Percentiles rank a stretch among this genome's conserved stretches.
Conservation (phyloP, 2,888 invertebrate genomes). For the Gryllus longicercus region DNA sequence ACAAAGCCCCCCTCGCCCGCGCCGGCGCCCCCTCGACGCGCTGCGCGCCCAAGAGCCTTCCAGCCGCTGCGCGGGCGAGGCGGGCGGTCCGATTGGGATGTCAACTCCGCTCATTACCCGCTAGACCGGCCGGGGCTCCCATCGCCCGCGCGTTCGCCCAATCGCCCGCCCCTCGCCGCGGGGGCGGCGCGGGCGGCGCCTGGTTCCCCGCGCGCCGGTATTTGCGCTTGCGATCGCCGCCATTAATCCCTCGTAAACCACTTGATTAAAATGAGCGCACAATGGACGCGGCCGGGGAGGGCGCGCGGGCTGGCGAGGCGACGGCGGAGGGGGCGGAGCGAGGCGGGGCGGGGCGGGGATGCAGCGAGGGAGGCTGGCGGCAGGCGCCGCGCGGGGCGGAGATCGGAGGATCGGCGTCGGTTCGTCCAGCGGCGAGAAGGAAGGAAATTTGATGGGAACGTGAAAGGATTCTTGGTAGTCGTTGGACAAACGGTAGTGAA, state of each 20-base stretch:
- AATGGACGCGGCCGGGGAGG: constrained; percentile 21
- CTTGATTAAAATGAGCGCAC: constrained; percentile 33
- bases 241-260: constrained; percentile 30
- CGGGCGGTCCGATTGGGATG: background rate
- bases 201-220: background rate
- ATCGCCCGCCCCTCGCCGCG: constrained; percentile 12
- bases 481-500: too few relatives aligned
- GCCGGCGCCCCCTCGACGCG: background rate
- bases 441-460: too few relatives aligned
- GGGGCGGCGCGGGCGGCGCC: background rate
- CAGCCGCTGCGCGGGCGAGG: background rate
- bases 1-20: background rate
- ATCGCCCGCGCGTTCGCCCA: constrained; percentile 21
- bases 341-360: background rate
- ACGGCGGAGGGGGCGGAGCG: background rate
- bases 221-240: constrained; percentile 26
- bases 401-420: too few relatives aligned
- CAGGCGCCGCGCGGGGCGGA: background rate
- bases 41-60: background rate
- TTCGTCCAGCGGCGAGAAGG: too few relatives aligned
- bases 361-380: background rate
- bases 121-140: background rate
- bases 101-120: constrained; percentile 22
- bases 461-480: too few relatives aligned
- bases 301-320: background rate